Evolutionary conservation across 2,797 vertebrate species (phyloP), one percentile per base, ranked within the genome.

Genomic region (Darevskia nairensis): DNA sequence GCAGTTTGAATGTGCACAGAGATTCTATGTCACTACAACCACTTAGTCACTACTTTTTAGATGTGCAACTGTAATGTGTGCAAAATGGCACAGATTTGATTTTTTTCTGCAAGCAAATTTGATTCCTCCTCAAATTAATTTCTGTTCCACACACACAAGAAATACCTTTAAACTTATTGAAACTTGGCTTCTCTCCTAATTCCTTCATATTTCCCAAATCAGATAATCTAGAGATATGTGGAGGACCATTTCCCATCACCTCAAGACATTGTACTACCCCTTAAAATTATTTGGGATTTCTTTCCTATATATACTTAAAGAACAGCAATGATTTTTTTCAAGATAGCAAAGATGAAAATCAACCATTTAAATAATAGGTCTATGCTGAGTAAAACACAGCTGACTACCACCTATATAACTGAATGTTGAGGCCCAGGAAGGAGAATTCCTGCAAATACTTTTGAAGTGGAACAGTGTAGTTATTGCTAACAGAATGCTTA

Each of bases 401-500:
- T 50, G 50, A 55, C 50, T 55, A 15, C 50, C 50, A 55, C 50
- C 50, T 4, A 91, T 82, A 90, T 89, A 94, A 80, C 82, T 94
- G 93, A 91, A 75, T 4, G 7, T 86, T 27, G 3, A 76, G 69
- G 88, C 0, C 32, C 3, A 77, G 68, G 89, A 0, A 0, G 9
- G 84, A 1, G 83, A 77, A 91, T 46, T 19, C 59, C 78, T 68
- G 90, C 64, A 41, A 86, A 90, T 1, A 89, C 82, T 71, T 55
- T 61, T 82, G 64, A 94, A 91, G 80, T 29, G 64, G 84, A 91
- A 44, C 86, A 64, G 77, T 80, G 32, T 0, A 76, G 0, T 79
- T 84, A 81, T 91, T 89, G 93, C 92, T 92, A 94, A 46, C 86
- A 69, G 91, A 83, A 88, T 81, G 83, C 89, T 96, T 89, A n/a